Percentiles rank a stretch among this genome's conserved stretches.
phyloP scores from a whole-genome alignment of 2,888 invertebrate species.

The Quadroppia sp. region DNA sequence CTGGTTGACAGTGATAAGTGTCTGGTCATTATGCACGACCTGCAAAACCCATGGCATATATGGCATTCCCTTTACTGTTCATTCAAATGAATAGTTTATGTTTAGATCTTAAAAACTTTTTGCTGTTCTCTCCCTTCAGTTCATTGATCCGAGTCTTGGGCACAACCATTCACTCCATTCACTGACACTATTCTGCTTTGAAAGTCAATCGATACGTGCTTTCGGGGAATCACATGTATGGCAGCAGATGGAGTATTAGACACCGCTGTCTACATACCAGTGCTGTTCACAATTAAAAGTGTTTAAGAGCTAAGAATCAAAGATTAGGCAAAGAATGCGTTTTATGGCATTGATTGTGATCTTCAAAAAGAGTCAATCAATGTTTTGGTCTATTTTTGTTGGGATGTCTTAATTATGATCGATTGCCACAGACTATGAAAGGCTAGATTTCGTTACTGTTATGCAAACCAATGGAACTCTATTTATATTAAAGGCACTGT shows the following conservation, averaged over 20 bases:
- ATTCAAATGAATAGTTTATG: neutral
- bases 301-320: too few species aligned
- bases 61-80: neutral
- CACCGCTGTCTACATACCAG: neutral
- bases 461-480: neutral
- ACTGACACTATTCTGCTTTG: neutral
- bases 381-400: neutral
- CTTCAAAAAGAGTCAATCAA: neutral
- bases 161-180: too few species aligned
- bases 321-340: too few species aligned
- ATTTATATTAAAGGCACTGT: neutral
- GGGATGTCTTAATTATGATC: constrained; percentile 5
- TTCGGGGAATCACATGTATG: neutral
- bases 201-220: neutral
- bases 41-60: neutral
- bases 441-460: too few species aligned
- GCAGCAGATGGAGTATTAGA: constrained; percentile 8
- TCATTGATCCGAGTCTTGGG: neutral
- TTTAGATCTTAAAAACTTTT: constrained; percentile 4
- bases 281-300: too few species aligned
- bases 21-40: constrained; percentile 29
- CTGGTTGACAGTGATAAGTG: constrained; percentile 33
- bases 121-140: neutral
- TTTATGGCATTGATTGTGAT: too few species aligned
- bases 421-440: neutral